Evolutionary conservation across 1,140 invertebrate genomes (phyloP), one percentile per base, ranked within the genome.

Genomic region (Meloidogyne chitwoodi): DNA sequence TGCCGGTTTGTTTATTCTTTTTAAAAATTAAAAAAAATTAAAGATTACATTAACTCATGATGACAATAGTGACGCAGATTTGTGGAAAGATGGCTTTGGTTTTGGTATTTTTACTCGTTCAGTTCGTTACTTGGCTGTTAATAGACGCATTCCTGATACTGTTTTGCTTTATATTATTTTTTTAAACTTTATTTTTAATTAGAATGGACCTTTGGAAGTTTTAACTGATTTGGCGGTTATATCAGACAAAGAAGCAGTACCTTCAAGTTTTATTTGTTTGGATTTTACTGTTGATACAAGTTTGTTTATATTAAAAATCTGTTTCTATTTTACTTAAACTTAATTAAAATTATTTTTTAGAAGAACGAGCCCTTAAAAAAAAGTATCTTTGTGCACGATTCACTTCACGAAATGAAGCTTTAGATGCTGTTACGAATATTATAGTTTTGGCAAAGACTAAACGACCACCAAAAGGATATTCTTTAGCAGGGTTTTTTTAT

Each of bases 21-120:
- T 74, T n/a, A 3, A 10, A 22, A 44, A n/a, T n/a, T n/a, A n/a
- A n/a, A n/a, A n/a, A n/a, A n/a, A 1, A 22, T 67, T 83, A 79
- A 41, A 82, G 81, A 76, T 82, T 44, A 19, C 67, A 0, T 84
- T 82, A 48, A 74, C 74, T 26, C 44, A 65, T 56, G 82, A 82
- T 48, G 81, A 82, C 41, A 38, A 41, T 24, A 81, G 66, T 22
- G 81, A 82, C 61, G 81, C 81, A 10, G 81, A 84, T 72, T 69
- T 82, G n/a, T 82, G 81, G 81, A 84, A 77, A 56, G 81, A 82
- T 31, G 81, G 82, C 0, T 81, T 81, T 31, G 79, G 81, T 12
- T 82, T 82, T 34, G 83, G 83, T 11, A 68, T 82, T 26, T 82
- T 82, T 70, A 81, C 76, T 66, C 78, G 81, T 22, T 62, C 74